Conservation (phyloP, 2,113 vertebrate species). For the Dascyllus trimaculatus region DNA sequence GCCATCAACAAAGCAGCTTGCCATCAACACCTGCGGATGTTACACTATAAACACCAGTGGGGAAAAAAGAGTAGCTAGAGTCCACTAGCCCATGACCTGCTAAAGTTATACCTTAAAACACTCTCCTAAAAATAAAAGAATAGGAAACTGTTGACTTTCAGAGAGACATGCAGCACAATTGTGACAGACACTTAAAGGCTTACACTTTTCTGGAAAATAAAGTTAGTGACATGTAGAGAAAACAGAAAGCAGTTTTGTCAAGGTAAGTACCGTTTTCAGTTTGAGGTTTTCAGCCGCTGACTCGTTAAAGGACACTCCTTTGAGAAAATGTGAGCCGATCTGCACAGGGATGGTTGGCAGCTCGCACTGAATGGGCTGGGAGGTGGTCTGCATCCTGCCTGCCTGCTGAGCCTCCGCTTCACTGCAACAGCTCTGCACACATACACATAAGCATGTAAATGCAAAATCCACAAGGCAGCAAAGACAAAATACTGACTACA, state of each 20-base stretch:
- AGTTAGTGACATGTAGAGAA: background rate
- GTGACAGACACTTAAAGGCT: too few species aligned
- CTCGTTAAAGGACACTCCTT: constrained; percentile 97
- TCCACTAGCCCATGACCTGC: background rate
- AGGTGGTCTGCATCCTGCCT: constrained; percentile 93
- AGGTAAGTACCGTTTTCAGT: constrained; percentile 91
- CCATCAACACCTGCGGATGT: constrained; percentile 11
- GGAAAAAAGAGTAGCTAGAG: background rate
- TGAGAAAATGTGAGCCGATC: constrained; percentile 96
- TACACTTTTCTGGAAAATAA: background rate
- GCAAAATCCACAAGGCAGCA: background rate
- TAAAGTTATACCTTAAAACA: background rate
- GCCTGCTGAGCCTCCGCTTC: constrained; percentile 98
- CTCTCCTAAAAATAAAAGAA: too few species aligned
- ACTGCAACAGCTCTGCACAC: constrained; percentile 93
- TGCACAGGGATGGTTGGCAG: constrained; percentile 97
- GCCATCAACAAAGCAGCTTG: constrained; percentile 19
- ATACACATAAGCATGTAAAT: constrained; percentile 3
- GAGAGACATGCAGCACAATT: too few species aligned
- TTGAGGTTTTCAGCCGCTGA: constrained; percentile 97
- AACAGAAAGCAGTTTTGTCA: background rate
- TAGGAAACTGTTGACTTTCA: too few species aligned
- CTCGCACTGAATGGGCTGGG: constrained; percentile 97
- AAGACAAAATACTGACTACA: background rate
- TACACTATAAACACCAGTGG: background rate